Base-by-base conservation (phyloP, 1,140 invertebrate genomes). In the Eupeodes corollae region DNA sequence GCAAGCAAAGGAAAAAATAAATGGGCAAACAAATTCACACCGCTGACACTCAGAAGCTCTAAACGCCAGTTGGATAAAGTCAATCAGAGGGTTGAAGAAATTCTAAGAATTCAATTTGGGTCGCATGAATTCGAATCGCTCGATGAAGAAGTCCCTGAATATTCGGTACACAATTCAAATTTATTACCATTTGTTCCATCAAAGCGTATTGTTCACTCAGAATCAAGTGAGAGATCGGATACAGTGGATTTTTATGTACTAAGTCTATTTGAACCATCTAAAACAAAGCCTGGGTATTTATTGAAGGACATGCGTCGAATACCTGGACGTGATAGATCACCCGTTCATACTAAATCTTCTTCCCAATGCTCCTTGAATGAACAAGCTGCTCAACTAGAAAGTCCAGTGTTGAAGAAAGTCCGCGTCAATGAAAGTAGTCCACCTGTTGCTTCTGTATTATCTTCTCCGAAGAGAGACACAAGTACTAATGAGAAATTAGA, bases 11-110 rank as follows among this genome's bases (percentile, higher is more conserved):
- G 51, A 6, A 60, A 56, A 33, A 41, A 44, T 18, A 60, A 58
- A 15, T 63, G 61, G 61, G 57, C 61, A 9, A 63, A 65, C 40
- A 63, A 60, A 50, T 66, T 66, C 41, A 67, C 63, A 6, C 42
- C 61, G 0, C 47, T 67, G 6, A 67, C 64, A 1, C 42, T 61
- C 5, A 56, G 61, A 6, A 53, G 56, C 46, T 40, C 53, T 1
- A 44, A 52, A n/a, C 19, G 51, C 11, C 64, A 67, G 43, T 30
- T 42, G 5, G 57, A 54, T 13, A 67, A 64, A 46, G 5, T 58
- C 6, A 19, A 58, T 1, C 37, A 26, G 2, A 59, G 58, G 21
- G 51, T 64, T 6, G 42, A 51, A 14, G 13, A 33, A 26, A 8
- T 67, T 14, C 40, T 67, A 44, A 52, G 46, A 6, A 42, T 56